A percentile compares a stretch with the other conserved stretches of the same genome.
phyloP scores from a whole-genome alignment of 2,113 vertebrate genomes.

The Gnathonemus longibarbis region DNA sequence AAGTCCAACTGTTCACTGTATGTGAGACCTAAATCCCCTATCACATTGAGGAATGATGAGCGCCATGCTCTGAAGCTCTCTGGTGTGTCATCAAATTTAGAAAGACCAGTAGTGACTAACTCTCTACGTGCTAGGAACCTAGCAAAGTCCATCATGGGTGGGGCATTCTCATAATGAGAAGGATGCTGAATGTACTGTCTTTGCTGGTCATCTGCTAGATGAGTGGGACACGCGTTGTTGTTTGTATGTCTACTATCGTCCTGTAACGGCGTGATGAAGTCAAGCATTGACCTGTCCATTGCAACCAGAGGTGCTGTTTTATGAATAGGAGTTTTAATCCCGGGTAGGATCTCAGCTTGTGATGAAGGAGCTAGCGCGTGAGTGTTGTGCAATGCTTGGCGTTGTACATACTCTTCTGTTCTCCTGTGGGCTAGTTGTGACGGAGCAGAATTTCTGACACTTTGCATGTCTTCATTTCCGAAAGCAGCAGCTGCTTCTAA shows the following conservation, averaged over 20 bases:
- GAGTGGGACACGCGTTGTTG: not conserved
- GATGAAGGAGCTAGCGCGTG: no score
- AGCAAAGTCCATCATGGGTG: conserved; percentile 23
- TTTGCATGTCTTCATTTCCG: not conserved
- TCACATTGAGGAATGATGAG: conserved; percentile 27
- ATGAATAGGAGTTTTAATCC: not conserved
- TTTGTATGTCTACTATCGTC: not conserved
- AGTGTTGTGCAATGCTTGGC: not conserved
- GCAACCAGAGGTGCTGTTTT: not conserved
- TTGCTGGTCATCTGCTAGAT: not conserved
- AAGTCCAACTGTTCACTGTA: conserved; percentile 36
- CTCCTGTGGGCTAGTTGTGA: not conserved
- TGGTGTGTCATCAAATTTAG: conserved; percentile 24
- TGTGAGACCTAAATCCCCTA: conserved; percentile 17
- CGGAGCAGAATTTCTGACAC: not conserved
- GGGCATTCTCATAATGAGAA: not conserved
- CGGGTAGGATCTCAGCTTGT: no score
- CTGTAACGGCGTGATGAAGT: not conserved
- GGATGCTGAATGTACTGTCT: not conserved
- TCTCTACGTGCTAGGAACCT: conserved; percentile 25
- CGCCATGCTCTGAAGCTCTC: conserved; percentile 31
- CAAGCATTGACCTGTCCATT: not conserved
- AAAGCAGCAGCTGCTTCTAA: conserved; percentile 18
- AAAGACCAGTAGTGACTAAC: conserved; percentile 26
- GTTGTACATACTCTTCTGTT: conserved; percentile 10